Evolutionary conservation across 35 echinoderm and acorn worm genomes (phyloP).

Genomic region (Lytechinus variegatus): DNA sequence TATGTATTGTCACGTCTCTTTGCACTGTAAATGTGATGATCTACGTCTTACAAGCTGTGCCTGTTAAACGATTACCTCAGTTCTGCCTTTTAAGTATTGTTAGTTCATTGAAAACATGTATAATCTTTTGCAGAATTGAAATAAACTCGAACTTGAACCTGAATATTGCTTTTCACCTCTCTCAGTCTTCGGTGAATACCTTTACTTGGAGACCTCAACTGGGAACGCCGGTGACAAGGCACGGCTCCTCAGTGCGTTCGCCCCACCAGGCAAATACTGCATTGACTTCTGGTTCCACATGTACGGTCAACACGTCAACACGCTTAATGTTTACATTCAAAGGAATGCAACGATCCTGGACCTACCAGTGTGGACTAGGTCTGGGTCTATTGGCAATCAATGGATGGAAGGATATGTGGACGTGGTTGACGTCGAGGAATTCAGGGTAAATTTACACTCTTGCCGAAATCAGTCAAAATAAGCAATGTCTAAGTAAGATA

Average conservation of each 20-base stretch:
- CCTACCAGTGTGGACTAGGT: constrained; percentile 48
- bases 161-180: too few relatives aligned
- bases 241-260: constrained; percentile 40
- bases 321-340: constrained; percentile 52
- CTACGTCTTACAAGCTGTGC: too few relatives aligned
- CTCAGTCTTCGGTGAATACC: constrained; percentile 54
- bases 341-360: neutral
- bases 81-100: too few relatives aligned
- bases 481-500: too few relatives aligned
- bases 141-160: too few relatives aligned
- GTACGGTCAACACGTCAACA: constrained; percentile 65
- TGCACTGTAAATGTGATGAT: too few relatives aligned
- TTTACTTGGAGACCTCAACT: constrained; percentile 67
- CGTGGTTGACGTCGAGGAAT: neutral
- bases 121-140: too few relatives aligned
- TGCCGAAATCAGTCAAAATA: too few relatives aligned
- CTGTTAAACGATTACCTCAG: too few relatives aligned
- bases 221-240: constrained; percentile 52
- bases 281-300: constrained; percentile 90
- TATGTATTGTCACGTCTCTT: too few relatives aligned
- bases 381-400: constrained; percentile 46
- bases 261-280: constrained; percentile 56
- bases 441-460: neutral
- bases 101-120: too few relatives aligned
- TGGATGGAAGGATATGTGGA: constrained; percentile 59